Evolutionary conservation across 2,113 vertebrate species (phyloP).

Genomic region (Dipodomys spectabilis): DNA sequence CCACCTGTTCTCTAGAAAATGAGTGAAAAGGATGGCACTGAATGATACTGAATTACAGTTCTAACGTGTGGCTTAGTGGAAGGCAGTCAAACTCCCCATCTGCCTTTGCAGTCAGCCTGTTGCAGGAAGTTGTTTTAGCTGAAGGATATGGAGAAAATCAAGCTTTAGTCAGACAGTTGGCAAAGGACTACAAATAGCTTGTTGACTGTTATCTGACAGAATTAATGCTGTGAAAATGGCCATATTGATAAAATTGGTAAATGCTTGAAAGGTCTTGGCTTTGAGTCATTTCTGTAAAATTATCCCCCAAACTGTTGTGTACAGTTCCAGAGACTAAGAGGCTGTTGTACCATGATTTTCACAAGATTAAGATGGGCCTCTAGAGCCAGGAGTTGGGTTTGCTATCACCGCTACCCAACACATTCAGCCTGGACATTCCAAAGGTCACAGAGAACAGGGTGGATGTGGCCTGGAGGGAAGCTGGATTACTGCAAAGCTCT

Average conservation of each 20-base stretch:
- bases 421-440: not conserved
- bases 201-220: not conserved
- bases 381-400: not conserved
- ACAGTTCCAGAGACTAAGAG: not conserved
- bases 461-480: too few species aligned
- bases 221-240: too few species aligned
- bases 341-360: not conserved
- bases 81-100: not conserved
- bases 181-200: not conserved
- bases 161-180: not conserved
- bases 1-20: too few species aligned
- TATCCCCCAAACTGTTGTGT: not conserved
- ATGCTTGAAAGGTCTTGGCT: not conserved
- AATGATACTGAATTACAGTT: too few species aligned
- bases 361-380: not conserved
- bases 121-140: not conserved
- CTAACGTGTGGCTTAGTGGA: too few species aligned
- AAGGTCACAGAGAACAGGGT: not conserved
- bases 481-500: too few species aligned
- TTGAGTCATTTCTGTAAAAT: conserved; percentile 45
- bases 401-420: not conserved
- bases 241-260: not conserved
- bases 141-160: not conserved
- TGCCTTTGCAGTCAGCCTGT: not conserved
- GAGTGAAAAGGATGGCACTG: too few species aligned